phyloP scores from a whole-genome alignment of 1,140 invertebrate genomes.

The Cydia amplana region DNA sequence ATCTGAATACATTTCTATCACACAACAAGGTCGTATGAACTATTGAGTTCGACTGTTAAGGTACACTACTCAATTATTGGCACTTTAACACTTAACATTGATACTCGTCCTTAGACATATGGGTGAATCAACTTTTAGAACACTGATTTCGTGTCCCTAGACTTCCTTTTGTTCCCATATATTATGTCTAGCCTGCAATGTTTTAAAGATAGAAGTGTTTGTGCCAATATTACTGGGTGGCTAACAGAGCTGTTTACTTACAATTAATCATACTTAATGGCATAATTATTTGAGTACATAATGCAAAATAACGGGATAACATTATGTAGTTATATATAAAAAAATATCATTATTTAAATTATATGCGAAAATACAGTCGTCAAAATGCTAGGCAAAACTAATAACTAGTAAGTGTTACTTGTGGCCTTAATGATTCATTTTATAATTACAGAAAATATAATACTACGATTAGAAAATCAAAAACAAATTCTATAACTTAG shows the following conservation, averaged over 20 bases:
- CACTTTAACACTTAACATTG: background rate
- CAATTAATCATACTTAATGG: background rate
- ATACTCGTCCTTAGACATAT: background rate
- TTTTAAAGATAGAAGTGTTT: background rate
- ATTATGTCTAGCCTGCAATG: background rate
- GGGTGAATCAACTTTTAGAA: too few relatives aligned
- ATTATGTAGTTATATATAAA: background rate
- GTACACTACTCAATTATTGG: conserved; percentile 3
- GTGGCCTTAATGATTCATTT: conserved; percentile 27
- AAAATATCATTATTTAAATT: conserved; percentile 6
- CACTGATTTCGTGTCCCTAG: too few relatives aligned
- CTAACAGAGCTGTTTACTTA: background rate
- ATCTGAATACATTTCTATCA: background rate
- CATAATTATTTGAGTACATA: background rate
- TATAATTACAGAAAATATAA: conserved; percentile 6
- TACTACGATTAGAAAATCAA: conserved; percentile 22
- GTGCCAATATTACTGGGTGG: background rate
- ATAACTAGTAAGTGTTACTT: conserved; percentile 10
- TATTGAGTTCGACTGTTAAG: background rate
- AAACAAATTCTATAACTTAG: conserved; percentile 36
- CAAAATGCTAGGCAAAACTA: conserved; percentile 23
- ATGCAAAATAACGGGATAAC: background rate
- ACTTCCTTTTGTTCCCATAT: too few relatives aligned
- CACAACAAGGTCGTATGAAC: background rate
- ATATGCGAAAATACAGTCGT: conserved; percentile 23